Evolutionary conservation across 37 sponge, comb jelly and placozoan species (phyloP), one percentile per base, ranked within the genome.

Genomic region (Haliclona indistincta): DNA sequence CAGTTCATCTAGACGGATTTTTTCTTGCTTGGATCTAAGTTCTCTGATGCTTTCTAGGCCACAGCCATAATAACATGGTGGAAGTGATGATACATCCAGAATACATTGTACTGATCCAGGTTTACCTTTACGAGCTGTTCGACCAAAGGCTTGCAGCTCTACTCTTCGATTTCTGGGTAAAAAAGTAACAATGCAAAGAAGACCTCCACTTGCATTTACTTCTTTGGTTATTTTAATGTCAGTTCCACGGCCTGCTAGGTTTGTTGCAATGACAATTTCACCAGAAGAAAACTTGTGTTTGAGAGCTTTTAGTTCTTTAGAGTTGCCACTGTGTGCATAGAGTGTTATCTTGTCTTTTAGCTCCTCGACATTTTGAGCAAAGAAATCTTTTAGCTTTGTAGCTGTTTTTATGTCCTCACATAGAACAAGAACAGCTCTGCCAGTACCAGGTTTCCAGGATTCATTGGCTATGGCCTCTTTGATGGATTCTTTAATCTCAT

Each of bases 131-230:
- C 75, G 62, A 30, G 75, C 75, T 10, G 75, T 60, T 36, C 75
- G 62, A n/a, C 75, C 75, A 74, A 74, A 74, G n/a, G 75, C 75
- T 74, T 74, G 75, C 63, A 39, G 8, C 51, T 74, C 75, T 19
- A 74, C 75, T 20, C 75, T 29, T 43, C 32, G 3, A 37, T 60
- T 74, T 42, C 33, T 58, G 38, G 75, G 75, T 4, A 74, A 33
- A 41, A 74, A 74, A 40, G 75, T 74, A 22, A 74, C 3, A 13
- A 61, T 6, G 6, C 43, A 58, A 20, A 61, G 40, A 17, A 74
- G 75, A n/a, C 63, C 75, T 29, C 75, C 75, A 74, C 32, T 22
- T 2, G 34, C 63, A 25, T 38, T 61, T 2, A 74, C 75, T 6
- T 60, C 26, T 13, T 42, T 45, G 3, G 25, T 60, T 26, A 74